A percentile compares a stretch with the other conserved stretches of the same genome.
phyloP scores from a whole-genome alignment of 2,113 vertebrate genomes.

The Ia io region DNA sequence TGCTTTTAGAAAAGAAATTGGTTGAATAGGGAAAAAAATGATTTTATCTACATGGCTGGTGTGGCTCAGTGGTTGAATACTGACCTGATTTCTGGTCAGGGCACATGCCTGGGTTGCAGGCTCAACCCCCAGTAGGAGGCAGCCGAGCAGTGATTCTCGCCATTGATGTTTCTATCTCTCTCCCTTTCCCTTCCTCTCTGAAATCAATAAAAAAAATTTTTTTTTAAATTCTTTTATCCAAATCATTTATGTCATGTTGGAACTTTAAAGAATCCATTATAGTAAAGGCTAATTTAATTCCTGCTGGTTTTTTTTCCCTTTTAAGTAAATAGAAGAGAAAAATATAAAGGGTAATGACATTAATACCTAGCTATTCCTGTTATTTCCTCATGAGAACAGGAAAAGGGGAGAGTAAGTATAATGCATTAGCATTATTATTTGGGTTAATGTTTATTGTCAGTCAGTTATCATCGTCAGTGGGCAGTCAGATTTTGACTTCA shows the following conservation, averaged over 20 bases:
- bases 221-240: no score
- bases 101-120: no score
- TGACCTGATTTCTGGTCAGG: no score
- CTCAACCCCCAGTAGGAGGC: no score
- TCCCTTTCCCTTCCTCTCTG: no score
- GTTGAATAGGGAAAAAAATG: neutral
- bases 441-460: neutral
- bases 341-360: neutral
- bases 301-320: neutral
- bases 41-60: neutral
- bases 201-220: no score
- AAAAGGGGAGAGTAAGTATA: neutral
- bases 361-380: neutral
- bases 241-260: neutral
- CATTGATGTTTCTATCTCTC: no score
- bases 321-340: slow-evolving; percentile 24
- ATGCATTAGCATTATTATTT: slow-evolving; percentile 24
- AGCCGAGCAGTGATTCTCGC: no score
- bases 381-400: neutral
- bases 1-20: slow-evolving; percentile 9
- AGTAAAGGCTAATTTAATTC: slow-evolving; percentile 10
- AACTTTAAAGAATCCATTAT: neutral
- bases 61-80: no score
- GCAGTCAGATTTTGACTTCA: neutral
- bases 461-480: neutral